These are phyloP conservation scores for Semotilus atromaculatus DNA, from an alignment of 2,797 vertebrate species.

Conservation along the genomic window DNA sequence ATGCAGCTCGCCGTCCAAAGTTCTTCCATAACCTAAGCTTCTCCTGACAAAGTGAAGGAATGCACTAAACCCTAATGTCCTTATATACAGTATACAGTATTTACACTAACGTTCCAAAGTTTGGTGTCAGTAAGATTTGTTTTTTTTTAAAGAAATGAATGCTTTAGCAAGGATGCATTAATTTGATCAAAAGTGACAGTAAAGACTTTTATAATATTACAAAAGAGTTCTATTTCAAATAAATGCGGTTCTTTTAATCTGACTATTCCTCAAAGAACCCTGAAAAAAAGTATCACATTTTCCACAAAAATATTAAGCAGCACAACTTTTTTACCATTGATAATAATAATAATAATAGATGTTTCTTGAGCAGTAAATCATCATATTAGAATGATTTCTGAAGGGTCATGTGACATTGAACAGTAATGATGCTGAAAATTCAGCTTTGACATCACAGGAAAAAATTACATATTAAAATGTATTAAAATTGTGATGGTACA, in stretches of 20 bases:
- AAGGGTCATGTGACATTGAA: not conserved
- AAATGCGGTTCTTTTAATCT: too few relatives aligned
- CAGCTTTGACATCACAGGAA: not conserved
- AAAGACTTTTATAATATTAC: too few relatives aligned
- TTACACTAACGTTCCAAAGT: not conserved
- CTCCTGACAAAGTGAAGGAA: constrained; percentile 32
- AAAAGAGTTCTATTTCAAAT: too few relatives aligned
- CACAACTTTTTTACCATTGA: not conserved
- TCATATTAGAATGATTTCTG: not conserved
- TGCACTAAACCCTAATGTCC: constrained; percentile 1
- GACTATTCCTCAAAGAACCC: too few relatives aligned
- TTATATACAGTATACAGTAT: not conserved
- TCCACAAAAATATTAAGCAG: not conserved
- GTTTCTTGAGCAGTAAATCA: not conserved
- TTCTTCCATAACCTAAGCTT: constrained; percentile 61
- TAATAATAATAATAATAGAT: not conserved
- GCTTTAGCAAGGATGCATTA: not conserved
- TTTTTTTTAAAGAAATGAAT: not conserved
- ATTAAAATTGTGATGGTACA: not conserved
- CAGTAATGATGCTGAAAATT: not conserved
- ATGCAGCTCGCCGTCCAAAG: constrained; percentile 44
- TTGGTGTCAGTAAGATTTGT: not conserved
- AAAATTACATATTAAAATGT: not conserved
- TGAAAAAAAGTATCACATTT: not conserved
- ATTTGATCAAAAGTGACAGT: too few relatives aligned